These are phyloP conservation scores for Pangasius sanitwongsei DNA, from an alignment of 2,797 vertebrate species.

Conservation along the genomic window DNA sequence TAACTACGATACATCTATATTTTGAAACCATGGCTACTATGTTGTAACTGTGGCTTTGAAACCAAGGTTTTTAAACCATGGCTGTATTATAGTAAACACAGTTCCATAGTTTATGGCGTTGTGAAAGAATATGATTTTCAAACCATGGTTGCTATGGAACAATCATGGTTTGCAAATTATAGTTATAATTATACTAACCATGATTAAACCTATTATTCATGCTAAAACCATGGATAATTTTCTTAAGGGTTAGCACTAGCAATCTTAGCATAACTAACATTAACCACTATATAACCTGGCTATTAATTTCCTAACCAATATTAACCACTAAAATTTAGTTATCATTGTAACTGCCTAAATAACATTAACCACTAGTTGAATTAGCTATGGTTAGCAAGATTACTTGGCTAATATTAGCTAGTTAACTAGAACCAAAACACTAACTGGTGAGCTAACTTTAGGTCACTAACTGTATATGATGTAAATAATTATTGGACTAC, in stretches of 20 bases:
- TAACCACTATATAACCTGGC: not conserved
- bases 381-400: not conserved
- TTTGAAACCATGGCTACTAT: slow-evolving; percentile 3
- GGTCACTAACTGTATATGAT: not conserved
- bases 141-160: not conserved
- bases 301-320: not conserved
- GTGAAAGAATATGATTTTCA: not conserved
- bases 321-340: not conserved
- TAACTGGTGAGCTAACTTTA: not conserved
- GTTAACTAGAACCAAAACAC: not conserved
- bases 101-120: not conserved
- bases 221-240: not conserved
- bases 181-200: not conserved
- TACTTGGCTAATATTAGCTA: not conserved
- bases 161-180: not conserved
- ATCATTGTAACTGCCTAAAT: not conserved
- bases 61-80: not conserved
- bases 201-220: not conserved
- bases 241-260: not conserved
- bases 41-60: slow-evolving; percentile 16
- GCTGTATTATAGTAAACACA: not conserved
- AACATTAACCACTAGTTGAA: not conserved
- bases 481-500: not conserved
- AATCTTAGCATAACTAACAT: not conserved
- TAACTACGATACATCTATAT: not conserved